Conservation (phyloP, 2,797 vertebrate species). For the Petrocephalus schoutedeni region DNA sequence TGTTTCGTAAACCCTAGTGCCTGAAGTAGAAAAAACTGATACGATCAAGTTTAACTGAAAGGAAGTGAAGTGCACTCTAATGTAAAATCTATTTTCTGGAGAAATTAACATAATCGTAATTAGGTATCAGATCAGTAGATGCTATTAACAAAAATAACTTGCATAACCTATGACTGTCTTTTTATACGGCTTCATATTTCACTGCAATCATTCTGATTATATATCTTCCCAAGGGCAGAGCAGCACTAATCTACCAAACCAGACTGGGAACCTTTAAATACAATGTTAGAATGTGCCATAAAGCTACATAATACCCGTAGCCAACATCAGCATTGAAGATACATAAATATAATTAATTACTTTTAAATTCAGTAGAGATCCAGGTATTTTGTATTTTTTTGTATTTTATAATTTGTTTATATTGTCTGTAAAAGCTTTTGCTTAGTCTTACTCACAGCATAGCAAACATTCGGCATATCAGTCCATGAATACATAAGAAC, state of each 20-base stretch:
- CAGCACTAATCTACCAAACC: neutral
- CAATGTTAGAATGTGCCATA: neutral
- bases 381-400: neutral
- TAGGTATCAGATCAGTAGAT: slow-evolving; percentile 3
- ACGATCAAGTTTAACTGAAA: slow-evolving; percentile 3
- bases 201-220: neutral
- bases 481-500: neutral
- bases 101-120: neutral
- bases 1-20: neutral
- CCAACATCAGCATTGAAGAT: neutral
- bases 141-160: neutral
- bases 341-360: neutral
- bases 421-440: neutral
- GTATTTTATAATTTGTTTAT: neutral
- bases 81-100: slow-evolving; percentile 5
- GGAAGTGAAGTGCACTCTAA: neutral
- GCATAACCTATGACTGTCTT: neutral
- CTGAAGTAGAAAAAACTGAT: neutral
- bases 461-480: neutral
- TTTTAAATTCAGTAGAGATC: neutral
- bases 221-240: neutral
- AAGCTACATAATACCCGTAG: neutral
- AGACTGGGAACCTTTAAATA: neutral
- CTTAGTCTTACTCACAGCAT: neutral
- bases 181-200: neutral